Base-by-base conservation (phyloP, 2,888 invertebrate genomes). In the Odontocolon sp. region DNA sequence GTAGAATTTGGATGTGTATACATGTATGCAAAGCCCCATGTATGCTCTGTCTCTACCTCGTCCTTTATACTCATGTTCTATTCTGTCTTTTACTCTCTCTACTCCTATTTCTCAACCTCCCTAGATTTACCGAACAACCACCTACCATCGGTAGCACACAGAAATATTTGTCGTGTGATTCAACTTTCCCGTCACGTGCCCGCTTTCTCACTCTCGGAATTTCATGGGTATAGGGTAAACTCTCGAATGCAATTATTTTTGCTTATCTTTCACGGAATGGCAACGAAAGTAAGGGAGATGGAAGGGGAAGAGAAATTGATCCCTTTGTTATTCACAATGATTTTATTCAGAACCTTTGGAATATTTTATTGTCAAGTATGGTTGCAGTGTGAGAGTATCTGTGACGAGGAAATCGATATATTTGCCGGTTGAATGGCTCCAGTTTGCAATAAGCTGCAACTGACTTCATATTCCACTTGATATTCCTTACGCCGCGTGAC, bases 401-500 rank as follows among this genome's bases (percentile, higher is more conserved):
- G 18, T 8, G 36, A 14, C 28, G 36, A 45, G 31, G 11, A 8
- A 28, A 38, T 47, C 33, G 26, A 50, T 45, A 14, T 36, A 57
- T 73, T 73, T 40, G 56, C 47, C 50, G 54, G 47, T 26, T 18
- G 40, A 74, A 64, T 64, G 18, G 50, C 40, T 57, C 47, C 54
- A 23, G 5, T 26, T 16, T 57, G 33, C 66, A 11, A 4, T 26
- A 6, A 6, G 33, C 45, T 47, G n/a, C 31, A 14, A 9, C 36
- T 56, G n/a, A 14, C 28, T 56, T 59, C 36, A 16, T 59, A 52
- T 57, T 57, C 45, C 59, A 45, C 40, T 52, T 66, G 75, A 75
- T 66, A 75, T 75, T 66, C 70, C 59, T 42, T n/a, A 9, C 45
- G 70, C 52, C 21, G 28, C 75, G 23, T 42, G 59, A 67, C 61